Evolutionary conservation across 2,888 invertebrate genomes (phyloP), one percentile per base, ranked within the genome.

Genomic region (Lagria hirta): DNA sequence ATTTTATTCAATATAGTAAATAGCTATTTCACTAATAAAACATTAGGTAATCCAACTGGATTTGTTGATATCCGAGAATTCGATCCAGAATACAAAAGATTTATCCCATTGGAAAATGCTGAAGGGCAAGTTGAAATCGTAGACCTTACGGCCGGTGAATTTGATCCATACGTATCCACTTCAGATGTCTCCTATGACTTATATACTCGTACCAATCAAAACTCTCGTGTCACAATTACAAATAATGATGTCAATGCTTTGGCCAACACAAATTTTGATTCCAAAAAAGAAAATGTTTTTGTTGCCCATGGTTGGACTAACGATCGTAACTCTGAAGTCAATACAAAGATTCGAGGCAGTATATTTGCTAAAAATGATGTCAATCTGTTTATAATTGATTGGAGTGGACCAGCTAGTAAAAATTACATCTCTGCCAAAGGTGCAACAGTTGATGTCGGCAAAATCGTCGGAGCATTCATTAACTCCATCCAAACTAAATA

Each of bases 361-460:
- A 27, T 63, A 13, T 29, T 67, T 4, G 29, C 35, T 3, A 41
- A 28, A 3, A 22, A 52, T 11, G 63, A 69, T 40, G 51, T 60
- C 3, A 71, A 71, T 45, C 49, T 69, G 1, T 62, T 71, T 32
- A 57, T 64, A 3, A 63, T 69, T 3, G 65, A 64, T 44, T 69
- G 68, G 69, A 52, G 54, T 15, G 36, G 41, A 4, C 35, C 47
- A 6, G 62, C 68, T 2, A 51, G 51, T 12, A 21, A 18, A 8
- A 27, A 43, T n/a, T 66, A 65, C 37, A 3, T 51, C 1, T 40
- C 43, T 3, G 55, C 62, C 6, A 42, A 38, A 23, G 14, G 13
- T 4, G 51, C 60, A 12, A 61, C 63, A 3, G 48, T 50, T 13
- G 21, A 26, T 6, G 42, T 67, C 23, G 66, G 65, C 6, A 10